Conservation (phyloP, 1,140 invertebrate species). For the Carcinoscorpius rotundicauda region DNA sequence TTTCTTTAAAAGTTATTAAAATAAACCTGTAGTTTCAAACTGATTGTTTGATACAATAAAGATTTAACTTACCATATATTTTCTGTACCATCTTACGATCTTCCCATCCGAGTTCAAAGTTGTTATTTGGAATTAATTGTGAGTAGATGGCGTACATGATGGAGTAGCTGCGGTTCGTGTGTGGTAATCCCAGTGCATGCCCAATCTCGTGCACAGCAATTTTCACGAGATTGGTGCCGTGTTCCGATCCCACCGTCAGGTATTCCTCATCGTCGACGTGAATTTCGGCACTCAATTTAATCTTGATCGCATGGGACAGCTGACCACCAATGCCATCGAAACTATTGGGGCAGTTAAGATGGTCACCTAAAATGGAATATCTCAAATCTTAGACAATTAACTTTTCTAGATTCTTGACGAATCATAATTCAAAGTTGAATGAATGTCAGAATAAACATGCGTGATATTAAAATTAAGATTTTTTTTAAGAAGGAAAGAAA, state of each 20-base stretch:
- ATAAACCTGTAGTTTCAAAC: no score
- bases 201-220: constrained; percentile 37
- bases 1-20: no score
- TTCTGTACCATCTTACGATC: constrained; percentile 32
- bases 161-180: constrained; percentile 29
- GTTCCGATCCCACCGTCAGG: constrained; percentile 26
- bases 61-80: constrained; percentile 28
- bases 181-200: constrained; percentile 34
- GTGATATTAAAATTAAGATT: no score
- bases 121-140: constrained; percentile 21
- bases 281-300: constrained; percentile 28
- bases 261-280: constrained; percentile 38
- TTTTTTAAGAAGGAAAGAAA: no score
- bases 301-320: constrained; percentile 33
- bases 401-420: no score
- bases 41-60: no score
- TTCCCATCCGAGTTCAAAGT: constrained; percentile 31
- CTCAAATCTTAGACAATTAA: no score
- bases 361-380: constrained; percentile 27
- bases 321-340: constrained; percentile 37
- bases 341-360: constrained; percentile 32
- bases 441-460: no score
- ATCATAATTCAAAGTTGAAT: no score
- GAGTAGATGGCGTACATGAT: constrained; percentile 37
- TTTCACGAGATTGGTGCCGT: constrained; percentile 22